phyloP scores from a whole-genome alignment of 2,888 invertebrate genomes.

The Papilio protenor region DNA sequence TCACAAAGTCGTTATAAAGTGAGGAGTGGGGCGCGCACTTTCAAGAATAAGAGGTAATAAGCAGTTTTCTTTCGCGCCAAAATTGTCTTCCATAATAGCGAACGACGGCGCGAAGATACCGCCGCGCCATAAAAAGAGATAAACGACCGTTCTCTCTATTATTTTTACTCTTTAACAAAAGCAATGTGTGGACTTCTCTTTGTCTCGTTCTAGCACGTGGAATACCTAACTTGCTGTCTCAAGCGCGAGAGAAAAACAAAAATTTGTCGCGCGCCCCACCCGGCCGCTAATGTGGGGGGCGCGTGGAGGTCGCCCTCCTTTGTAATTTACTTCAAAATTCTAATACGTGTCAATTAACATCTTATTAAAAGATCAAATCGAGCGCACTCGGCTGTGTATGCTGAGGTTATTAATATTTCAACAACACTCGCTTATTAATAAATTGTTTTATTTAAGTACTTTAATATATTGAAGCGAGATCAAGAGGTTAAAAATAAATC shows the following conservation, averaged over 20 bases:
- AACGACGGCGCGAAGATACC: slow-evolving; percentile 77
- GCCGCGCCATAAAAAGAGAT: slow-evolving; percentile 83
- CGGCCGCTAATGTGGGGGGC: slow-evolving; percentile 74
- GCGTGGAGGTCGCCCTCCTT: slow-evolving; percentile 75
- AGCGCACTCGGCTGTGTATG: slow-evolving; percentile 67
- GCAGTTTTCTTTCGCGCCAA: slow-evolving; percentile 84
- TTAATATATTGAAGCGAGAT: slow-evolving; percentile 32
- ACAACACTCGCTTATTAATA: slow-evolving; percentile 58
- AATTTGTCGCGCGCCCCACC: slow-evolving; percentile 75
- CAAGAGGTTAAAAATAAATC: slow-evolving; percentile 9
- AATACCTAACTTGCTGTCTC: slow-evolving; percentile 59
- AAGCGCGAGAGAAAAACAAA: slow-evolving; percentile 78
- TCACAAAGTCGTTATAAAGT: slow-evolving; percentile 49
- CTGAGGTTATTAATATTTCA: slow-evolving; percentile 74
- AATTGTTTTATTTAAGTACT: slow-evolving; percentile 43
- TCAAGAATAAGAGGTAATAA: slow-evolving; percentile 83
- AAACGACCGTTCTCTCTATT: slow-evolving; percentile 84
- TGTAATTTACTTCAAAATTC: slow-evolving; percentile 79
- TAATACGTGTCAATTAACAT: slow-evolving; percentile 83
- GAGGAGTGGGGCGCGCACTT: slow-evolving; percentile 56
- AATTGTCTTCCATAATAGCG: slow-evolving; percentile 83
- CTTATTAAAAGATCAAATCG: slow-evolving; percentile 75
- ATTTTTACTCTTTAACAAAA: slow-evolving; percentile 83
- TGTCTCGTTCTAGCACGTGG: slow-evolving; percentile 69
- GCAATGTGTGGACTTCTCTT: slow-evolving; percentile 81